Base-by-base conservation (phyloP, 2,113 vertebrate species). In the Colinus virginianus region DNA sequence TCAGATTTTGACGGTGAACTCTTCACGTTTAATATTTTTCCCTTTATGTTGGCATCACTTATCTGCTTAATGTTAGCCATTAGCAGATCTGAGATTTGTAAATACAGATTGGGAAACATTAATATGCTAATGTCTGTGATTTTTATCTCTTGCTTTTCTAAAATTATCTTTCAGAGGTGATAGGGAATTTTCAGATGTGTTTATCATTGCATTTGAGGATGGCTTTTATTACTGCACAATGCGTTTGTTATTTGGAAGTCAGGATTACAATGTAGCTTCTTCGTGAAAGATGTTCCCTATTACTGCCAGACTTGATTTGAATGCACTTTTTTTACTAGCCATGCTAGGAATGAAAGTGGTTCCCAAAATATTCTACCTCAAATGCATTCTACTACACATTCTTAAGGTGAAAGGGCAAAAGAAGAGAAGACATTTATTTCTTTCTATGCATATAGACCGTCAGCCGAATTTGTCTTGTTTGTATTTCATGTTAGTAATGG, bases 101-200 rank as follows among this genome's bases (percentile, higher is more conserved):
- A 96, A 95, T 90, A 80, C 49, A 93, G 64, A 90, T 87, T 90
- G 59, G 93, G 79, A 94, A 7, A 7, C 58, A 88, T 94, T 96
- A 96, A 64, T 94, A 89, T 95, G 90, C 69, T 95, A 94, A 89
- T 94, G 18, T 72, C 17, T 84, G 34, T 89, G 83, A 81, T 95
- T 97, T 97, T 94, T 95, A 77, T 96, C 96, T 97, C 96, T 95
- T 84, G 32, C n/a, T 96, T 96, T 43, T 80, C 84, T 81, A 89
- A 94, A 96, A 94, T 94, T 92, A 93, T 82, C 38, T 90, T 90
- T 88, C 74, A 87, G 49, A 87, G 51, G 42, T 63, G 81, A n/a
- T 49, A 28, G 28, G 56, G 36, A 94, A 26, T 79, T 75, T 93
- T 92, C 72, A 48, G 32, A 46, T 38, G 17, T 64, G 67, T 85